These are phyloP conservation scores for Spodoptera frugiperda DNA, from an alignment of 1,140 invertebrate genomes.

Conservation along the genomic window DNA sequence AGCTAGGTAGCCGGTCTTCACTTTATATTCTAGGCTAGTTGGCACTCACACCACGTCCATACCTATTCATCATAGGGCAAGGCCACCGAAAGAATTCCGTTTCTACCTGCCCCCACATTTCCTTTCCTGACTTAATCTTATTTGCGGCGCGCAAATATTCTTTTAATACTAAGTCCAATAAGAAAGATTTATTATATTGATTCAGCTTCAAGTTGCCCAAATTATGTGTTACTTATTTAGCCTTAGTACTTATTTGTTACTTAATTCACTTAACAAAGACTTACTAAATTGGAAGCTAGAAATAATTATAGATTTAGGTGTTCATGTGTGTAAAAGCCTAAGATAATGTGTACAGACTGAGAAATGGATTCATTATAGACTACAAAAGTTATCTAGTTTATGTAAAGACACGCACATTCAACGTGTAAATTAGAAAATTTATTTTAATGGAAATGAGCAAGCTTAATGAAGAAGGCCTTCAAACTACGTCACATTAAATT, in stretches of 20 bases:
- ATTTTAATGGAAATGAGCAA: slow-evolving; percentile 24
- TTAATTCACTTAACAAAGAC: neutral
- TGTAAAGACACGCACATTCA: slow-evolving; percentile 19
- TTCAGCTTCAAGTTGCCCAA: neutral
- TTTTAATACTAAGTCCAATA: slow-evolving; percentile 41
- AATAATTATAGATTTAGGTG: neutral
- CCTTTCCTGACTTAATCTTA: slow-evolving; percentile 61
- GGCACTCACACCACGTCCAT: slow-evolving; percentile 53
- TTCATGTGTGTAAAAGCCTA: neutral
- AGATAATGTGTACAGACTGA: neutral
- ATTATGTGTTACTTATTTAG: neutral
- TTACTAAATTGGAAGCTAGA: neutral
- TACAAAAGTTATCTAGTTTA: slow-evolving; percentile 11
- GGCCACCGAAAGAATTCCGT: slow-evolving; percentile 55
- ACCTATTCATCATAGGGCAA: slow-evolving; percentile 63
- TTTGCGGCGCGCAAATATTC: slow-evolving; percentile 55
- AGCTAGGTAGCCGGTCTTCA: slow-evolving; percentile 38
- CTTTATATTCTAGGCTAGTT: slow-evolving; percentile 52
- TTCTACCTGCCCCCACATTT: slow-evolving; percentile 58
- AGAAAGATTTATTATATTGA: slow-evolving; percentile 20
- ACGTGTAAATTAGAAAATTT: slow-evolving; percentile 16
- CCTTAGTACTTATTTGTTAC: neutral
- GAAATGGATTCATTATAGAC: slow-evolving; percentile 15
- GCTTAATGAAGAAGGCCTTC: slow-evolving; percentile 17
- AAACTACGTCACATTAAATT: slow-evolving; percentile 23